Evolutionary conservation across 2,888 invertebrate species (phyloP), one percentile per base, ranked within the genome.

Genomic region (Amblyteles armatorius): DNA sequence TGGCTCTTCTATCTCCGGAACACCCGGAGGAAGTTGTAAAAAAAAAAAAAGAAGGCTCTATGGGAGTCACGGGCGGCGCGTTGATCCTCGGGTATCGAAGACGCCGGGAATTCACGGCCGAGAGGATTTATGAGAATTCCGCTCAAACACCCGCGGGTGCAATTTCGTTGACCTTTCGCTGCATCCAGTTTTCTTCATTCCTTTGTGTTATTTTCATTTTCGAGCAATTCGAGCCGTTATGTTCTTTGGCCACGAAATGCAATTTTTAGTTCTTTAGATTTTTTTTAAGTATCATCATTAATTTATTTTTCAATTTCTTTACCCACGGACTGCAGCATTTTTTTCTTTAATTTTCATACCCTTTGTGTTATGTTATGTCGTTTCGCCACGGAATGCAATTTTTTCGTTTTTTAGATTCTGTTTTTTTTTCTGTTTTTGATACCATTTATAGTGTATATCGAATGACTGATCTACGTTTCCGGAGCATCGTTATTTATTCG

Each of bases 41-140:
- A 85, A 80, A 85, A 82, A 85, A 80, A 44, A 44, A 44, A 44
- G 3, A 44, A 44, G 44, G 55, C 26, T 36, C 68, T 63, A 79
- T 77, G 79, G 67, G 76, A 79, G 67, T 68, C 81, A 16, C 44
- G 44, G 44, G 68, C 55, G 65, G 65, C 48, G 55, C 72, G 81
- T 65, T 74, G 63, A 71, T 72, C 72, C 50, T 83, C 82, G 33
- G 22, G 63, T 67, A 78, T 82, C 82, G 79, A 80, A 82, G 76
- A 82, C 50, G 57, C 57, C 71, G 77, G 76, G 79, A 74, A 82
- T 85, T 85, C 85, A 85, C 79, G 82, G 76, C 82, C 77, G 82
- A 85, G 77, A 82, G 82, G 71, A 85, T 85, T 85, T 82, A 85
- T 82, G 85, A 67, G 85, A 82, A 85, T 85, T 85, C 85, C 72